Conservation (phyloP, 2,797 vertebrate species). For the Xenentodon cancila region DNA sequence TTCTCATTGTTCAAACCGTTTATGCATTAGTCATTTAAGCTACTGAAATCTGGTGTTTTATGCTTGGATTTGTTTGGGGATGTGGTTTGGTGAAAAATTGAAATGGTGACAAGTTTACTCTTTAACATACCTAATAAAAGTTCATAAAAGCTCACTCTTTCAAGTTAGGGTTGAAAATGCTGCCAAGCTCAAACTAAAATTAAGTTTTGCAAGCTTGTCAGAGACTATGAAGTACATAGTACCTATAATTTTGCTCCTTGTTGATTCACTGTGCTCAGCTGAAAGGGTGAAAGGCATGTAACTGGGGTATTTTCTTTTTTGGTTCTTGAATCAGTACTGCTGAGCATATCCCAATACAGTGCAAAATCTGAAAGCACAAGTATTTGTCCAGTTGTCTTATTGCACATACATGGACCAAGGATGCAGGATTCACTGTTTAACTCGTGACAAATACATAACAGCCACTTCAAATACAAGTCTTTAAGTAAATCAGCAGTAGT, state of each 20-base stretch:
- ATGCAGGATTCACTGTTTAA: background rate
- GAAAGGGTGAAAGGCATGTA: slow-evolving; percentile 79
- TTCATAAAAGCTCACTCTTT: slow-evolving; percentile 74
- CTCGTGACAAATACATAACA: background rate
- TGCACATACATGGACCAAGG: slow-evolving; percentile 42
- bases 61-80: slow-evolving; percentile 67
- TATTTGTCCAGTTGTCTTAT: slow-evolving; percentile 72
- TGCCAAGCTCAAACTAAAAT: slow-evolving; percentile 85
- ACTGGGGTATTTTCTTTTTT: slow-evolving; percentile 67
- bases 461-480: background rate
- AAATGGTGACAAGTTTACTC: slow-evolving; percentile 67
- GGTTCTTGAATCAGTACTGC: slow-evolving; percentile 78
- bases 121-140: slow-evolving; percentile 75
- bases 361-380: slow-evolving; percentile 73
- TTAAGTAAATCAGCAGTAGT: background rate
- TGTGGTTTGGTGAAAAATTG: slow-evolving; percentile 65
- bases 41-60: slow-evolving; percentile 85
- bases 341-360: slow-evolving; percentile 82
- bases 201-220: slow-evolving; percentile 87
- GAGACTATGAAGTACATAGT: slow-evolving; percentile 87
- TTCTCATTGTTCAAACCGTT: slow-evolving; percentile 79
- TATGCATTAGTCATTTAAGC: slow-evolving; percentile 83
- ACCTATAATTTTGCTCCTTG: slow-evolving; percentile 87
- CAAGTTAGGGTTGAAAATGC: slow-evolving; percentile 81
- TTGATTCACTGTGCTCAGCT: slow-evolving; percentile 90